phyloP scores from a whole-genome alignment of 2,888 invertebrate genomes.

The Sinelater perroti region DNA sequence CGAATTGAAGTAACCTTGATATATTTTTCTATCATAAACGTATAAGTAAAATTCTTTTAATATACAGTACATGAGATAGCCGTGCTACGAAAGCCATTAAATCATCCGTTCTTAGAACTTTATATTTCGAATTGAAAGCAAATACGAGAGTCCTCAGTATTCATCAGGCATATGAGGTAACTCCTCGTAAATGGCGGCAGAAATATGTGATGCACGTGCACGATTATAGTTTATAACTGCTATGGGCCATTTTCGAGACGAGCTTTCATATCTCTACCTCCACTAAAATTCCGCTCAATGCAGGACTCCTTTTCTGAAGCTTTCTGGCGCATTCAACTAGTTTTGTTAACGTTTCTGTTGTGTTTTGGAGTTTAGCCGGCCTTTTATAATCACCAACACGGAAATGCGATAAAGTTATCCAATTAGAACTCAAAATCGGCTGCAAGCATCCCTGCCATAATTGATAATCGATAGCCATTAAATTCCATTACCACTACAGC shows the following conservation, averaged over 20 bases:
- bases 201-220: slow-evolving; percentile 45
- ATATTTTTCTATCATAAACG: no score
- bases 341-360: slow-evolving; percentile 9
- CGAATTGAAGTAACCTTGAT: no score
- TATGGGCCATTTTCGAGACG: slow-evolving; percentile 1
- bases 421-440: slow-evolving; percentile 13
- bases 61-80: slow-evolving; percentile 8
- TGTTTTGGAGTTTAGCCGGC: slow-evolving; percentile 13
- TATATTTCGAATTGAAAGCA: slow-evolving; percentile 34
- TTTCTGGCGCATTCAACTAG: background rate
- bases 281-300: background rate
- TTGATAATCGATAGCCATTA: slow-evolving; percentile 30
- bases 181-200: slow-evolving; percentile 39
- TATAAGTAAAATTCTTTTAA: no score
- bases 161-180: slow-evolving; percentile 43
- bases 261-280: no score
- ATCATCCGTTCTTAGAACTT: slow-evolving; percentile 26
- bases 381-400: slow-evolving; percentile 10
- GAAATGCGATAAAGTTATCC: slow-evolving; percentile 20
- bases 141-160: slow-evolving; percentile 39
- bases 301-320: slow-evolving; percentile 9
- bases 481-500: slow-evolving; percentile 23
- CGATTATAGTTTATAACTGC: slow-evolving; percentile 43
- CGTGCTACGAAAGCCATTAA: slow-evolving; percentile 21
- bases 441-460: slow-evolving; percentile 7